These are phyloP conservation scores for Eupelmus urozonus DNA, from an alignment of 2,888 invertebrate genomes.

Conservation along the genomic window DNA sequence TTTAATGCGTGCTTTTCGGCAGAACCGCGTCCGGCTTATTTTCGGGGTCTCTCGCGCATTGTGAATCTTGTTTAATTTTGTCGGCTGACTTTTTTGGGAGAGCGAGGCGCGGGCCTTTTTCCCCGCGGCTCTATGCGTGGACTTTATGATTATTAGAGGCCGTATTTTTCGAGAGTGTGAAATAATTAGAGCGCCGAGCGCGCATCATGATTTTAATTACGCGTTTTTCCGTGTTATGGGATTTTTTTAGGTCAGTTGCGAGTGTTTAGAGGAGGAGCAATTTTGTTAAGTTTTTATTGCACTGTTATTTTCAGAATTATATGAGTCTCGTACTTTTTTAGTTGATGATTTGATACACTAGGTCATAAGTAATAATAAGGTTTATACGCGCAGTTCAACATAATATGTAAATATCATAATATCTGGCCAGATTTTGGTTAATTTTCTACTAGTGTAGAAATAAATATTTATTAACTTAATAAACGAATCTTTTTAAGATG, in stretches of 20 bases:
- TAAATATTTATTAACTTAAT: no score
- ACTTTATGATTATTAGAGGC: not conserved
- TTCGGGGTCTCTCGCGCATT: not conserved
- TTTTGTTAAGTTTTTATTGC: no score
- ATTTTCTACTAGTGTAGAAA: no score
- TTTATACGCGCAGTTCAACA: no score
- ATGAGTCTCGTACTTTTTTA: no score
- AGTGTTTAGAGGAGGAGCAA: no score
- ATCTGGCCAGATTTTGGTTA: no score
- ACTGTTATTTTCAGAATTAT: no score
- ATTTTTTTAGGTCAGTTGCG: not conserved
- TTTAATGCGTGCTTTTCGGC: not conserved
- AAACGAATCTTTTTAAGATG: no score
- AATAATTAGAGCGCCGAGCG: not conserved
- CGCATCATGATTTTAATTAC: not conserved
- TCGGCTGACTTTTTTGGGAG: not conserved
- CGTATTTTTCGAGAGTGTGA: not conserved
- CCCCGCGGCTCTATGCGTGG: not conserved
- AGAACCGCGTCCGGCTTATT: not conserved
- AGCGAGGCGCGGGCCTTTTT: not conserved
- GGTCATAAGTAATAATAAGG: no score
- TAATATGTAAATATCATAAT: no score
- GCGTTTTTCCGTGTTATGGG: not conserved
- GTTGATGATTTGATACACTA: no score
- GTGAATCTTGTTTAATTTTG: slow-evolving; percentile 1